These are phyloP conservation scores for Mustela lutreola DNA, from an alignment of 2,113 vertebrate species.

Conservation along the genomic window DNA sequence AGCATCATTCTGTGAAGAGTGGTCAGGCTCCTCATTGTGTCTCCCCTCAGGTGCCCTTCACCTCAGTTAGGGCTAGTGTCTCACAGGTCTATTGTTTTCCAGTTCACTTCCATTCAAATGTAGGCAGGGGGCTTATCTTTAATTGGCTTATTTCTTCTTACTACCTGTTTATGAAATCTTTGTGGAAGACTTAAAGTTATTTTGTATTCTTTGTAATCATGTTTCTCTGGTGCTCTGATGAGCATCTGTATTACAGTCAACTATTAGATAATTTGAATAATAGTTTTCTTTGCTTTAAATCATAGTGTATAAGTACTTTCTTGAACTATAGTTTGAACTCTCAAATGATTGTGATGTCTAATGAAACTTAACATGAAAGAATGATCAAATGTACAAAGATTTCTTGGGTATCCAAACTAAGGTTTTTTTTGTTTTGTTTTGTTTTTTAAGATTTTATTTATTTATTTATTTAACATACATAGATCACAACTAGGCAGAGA, in stretches of 20 bases:
- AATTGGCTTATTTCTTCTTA: background rate
- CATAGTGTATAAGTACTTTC: background rate
- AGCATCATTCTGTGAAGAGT: background rate
- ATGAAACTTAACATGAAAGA: background rate
- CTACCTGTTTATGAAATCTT: background rate
- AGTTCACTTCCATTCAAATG: background rate
- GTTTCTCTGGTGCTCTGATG: background rate
- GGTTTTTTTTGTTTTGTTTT: background rate
- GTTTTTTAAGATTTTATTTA: too few species aligned
- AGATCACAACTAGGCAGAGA: too few species aligned
- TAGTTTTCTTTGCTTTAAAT: background rate
- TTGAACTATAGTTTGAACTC: background rate
- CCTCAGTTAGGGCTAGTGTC: background rate
- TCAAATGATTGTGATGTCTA: background rate
- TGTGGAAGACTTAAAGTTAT: background rate
- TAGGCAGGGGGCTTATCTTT: background rate
- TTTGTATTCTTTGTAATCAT: background rate
- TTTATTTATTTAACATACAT: too few species aligned
- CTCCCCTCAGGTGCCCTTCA: background rate
- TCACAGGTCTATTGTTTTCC: background rate
- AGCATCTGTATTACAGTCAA: background rate
- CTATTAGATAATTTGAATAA: background rate
- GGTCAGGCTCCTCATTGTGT: background rate
- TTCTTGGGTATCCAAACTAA: background rate
- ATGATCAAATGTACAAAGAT: background rate